These are phyloP conservation scores for Emydoidea blandingii DNA, from an alignment of 2,797 vertebrate species.

Conservation along the genomic window DNA sequence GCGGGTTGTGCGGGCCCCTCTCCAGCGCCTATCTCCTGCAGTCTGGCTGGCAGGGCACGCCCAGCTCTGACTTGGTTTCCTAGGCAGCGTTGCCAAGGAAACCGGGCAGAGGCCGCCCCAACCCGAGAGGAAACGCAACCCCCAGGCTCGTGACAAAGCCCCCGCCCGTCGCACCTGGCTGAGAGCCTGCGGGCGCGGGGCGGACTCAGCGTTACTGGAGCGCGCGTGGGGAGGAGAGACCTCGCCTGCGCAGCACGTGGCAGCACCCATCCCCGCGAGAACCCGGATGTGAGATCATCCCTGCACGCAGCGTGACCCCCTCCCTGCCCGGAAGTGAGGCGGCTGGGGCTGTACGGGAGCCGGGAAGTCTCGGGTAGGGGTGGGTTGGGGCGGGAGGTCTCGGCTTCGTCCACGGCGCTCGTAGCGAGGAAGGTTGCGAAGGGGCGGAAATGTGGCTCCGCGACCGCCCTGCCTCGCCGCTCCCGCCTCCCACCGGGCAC, in stretches of 20 bases:
- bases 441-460: slow-evolving; percentile 30
- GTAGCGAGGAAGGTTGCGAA: neutral
- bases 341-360: neutral
- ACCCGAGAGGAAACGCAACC: neutral
- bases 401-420: neutral
- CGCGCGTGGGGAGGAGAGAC: neutral
- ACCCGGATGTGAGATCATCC: slow-evolving; percentile 17
- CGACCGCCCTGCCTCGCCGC: neutral
- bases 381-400: neutral
- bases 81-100: neutral
- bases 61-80: too few species aligned
- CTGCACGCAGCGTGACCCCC: neutral
- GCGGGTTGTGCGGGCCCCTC: too few species aligned
- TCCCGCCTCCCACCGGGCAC: neutral
- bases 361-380: neutral
- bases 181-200: too few species aligned
- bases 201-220: too few species aligned
- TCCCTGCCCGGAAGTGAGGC: slow-evolving; percentile 34
- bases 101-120: too few species aligned
- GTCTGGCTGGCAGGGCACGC: too few species aligned
- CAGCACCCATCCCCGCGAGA: neutral
- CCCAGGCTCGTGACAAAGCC: neutral
- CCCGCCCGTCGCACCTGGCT: neutral
- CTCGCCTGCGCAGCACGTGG: neutral
- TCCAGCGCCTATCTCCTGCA: too few species aligned